These are phyloP conservation scores for Eudemis profundana DNA, from an alignment of 2,888 invertebrate genomes.

Conservation along the genomic window DNA sequence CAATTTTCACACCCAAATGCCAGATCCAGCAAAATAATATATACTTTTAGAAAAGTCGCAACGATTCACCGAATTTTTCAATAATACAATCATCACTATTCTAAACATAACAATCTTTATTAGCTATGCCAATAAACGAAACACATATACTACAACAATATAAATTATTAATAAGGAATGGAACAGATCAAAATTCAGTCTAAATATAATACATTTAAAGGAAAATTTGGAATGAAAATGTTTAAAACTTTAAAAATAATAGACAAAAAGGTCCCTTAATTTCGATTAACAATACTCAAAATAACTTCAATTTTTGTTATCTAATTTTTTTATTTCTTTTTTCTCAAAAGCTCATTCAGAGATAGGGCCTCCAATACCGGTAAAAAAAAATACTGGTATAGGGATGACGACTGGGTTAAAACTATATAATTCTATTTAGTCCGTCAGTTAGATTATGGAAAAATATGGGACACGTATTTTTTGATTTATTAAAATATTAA, in stretches of 20 bases:
- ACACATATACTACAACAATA: conserved; percentile 21
- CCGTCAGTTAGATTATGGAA: too few relatives aligned
- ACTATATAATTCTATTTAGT: too few relatives aligned
- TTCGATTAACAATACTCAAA: background rate
- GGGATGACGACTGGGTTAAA: too few relatives aligned
- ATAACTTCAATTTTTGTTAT: background rate
- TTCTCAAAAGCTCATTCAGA: too few relatives aligned
- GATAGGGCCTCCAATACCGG: too few relatives aligned
- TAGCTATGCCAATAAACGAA: conserved; percentile 17
- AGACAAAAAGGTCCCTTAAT: conserved; percentile 15
- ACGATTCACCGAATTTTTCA: conserved; percentile 7
- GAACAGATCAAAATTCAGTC: conserved; percentile 34
- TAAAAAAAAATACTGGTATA: too few relatives aligned
- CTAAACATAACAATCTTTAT: conserved; percentile 9
- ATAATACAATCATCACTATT: conserved; percentile 4
- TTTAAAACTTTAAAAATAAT: conserved; percentile 11
- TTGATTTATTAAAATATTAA: too few relatives aligned
- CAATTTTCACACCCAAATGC: background rate
- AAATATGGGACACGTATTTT: too few relatives aligned
- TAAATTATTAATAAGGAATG: conserved; percentile 32
- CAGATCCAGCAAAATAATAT: conserved; percentile 10
- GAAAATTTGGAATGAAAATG: conserved; percentile 39
- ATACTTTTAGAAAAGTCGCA: conserved; percentile 22
- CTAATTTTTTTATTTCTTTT: too few relatives aligned
- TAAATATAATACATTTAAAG: conserved; percentile 34